phyloP scores from a whole-genome alignment of 2,113 vertebrate species.

The Eretmochelys imbricata region DNA sequence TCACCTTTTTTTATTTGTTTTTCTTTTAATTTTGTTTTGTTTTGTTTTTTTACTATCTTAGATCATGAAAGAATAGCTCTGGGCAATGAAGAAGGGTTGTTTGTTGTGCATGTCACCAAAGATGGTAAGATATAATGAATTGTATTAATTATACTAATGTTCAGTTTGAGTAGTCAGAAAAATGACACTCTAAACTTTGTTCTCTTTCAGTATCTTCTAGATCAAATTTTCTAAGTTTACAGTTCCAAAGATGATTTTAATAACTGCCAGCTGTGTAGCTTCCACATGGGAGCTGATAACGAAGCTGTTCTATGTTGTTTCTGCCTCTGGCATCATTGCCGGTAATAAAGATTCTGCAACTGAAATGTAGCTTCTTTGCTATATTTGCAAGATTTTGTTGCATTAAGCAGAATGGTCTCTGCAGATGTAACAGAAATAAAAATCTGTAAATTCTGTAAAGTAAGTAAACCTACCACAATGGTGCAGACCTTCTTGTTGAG shows the following conservation, averaged over 20 bases:
- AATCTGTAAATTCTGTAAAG: background rate
- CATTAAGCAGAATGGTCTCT: background rate
- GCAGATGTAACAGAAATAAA: background rate
- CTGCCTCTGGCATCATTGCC: background rate
- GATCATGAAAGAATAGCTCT: conserved; percentile 97
- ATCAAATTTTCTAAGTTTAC: background rate
- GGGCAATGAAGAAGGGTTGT: conserved; percentile 97
- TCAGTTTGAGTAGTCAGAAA: conserved; percentile 13
- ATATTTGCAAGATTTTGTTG: conserved; percentile 3
- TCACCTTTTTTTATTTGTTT: background rate
- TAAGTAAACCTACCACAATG: background rate
- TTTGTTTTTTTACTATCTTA: conserved; percentile 65
- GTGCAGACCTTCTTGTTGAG: background rate
- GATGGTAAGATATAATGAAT: conserved; percentile 87
- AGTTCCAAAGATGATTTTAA: conserved; percentile 8
- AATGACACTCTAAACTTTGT: background rate
- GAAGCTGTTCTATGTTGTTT: background rate
- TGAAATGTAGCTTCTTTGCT: background rate
- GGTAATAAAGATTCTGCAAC: background rate
- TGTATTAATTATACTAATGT: background rate
- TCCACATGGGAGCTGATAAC: background rate
- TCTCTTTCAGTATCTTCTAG: background rate
- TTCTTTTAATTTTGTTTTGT: background rate
- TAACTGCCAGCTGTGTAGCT: background rate
- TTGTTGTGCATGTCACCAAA: conserved; percentile 97